A percentile compares a stretch with the other conserved stretches of the same genome.
Conservation (phyloP, 2,888 invertebrate species). For the Volucella zonaria region DNA sequence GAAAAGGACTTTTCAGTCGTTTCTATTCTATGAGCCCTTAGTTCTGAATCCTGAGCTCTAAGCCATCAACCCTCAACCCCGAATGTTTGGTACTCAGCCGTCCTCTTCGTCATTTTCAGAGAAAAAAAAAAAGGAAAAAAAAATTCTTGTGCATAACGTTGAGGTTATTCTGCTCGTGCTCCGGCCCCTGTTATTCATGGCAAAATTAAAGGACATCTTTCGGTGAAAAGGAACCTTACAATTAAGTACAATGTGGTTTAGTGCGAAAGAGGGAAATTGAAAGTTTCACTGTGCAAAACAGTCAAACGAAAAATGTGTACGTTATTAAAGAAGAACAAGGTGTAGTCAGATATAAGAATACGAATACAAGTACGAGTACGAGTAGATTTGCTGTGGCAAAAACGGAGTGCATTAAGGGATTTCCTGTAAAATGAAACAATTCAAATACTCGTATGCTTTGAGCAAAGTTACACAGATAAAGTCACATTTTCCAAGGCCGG, state of each 20-base stretch:
- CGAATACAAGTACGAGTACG: too few species aligned
- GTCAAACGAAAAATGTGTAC: constrained; percentile 59
- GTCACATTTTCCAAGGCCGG: too few species aligned
- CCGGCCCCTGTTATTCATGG: neutral
- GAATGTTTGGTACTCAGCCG: neutral
- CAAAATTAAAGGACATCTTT: constrained; percentile 69
- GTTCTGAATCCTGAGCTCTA: too few species aligned
- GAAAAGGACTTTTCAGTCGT: constrained; percentile 17
- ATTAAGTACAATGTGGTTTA: constrained; percentile 69
- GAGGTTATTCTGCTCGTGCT: constrained; percentile 44
- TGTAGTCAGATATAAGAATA: too few species aligned
- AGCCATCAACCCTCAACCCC: neutral
- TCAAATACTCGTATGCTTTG: too few species aligned
- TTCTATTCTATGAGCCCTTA: neutral
- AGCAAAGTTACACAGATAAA: too few species aligned
- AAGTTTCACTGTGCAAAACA: constrained; percentile 67
- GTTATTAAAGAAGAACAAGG: constrained; percentile 41
- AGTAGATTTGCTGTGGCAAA: too few species aligned
- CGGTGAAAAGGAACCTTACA: constrained; percentile 60
- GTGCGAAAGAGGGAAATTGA: constrained; percentile 65
- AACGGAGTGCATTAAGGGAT: too few species aligned
- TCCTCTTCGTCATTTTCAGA: neutral
- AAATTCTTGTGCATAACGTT: constrained; percentile 38
- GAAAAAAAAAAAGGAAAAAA: neutral
- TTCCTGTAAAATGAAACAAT: too few species aligned